A percentile compares a stretch with the other conserved stretches of the same genome.
Evolutionary conservation across 2,797 vertebrate species (phyloP).

Genomic region (Aythya fuligula): DNA sequence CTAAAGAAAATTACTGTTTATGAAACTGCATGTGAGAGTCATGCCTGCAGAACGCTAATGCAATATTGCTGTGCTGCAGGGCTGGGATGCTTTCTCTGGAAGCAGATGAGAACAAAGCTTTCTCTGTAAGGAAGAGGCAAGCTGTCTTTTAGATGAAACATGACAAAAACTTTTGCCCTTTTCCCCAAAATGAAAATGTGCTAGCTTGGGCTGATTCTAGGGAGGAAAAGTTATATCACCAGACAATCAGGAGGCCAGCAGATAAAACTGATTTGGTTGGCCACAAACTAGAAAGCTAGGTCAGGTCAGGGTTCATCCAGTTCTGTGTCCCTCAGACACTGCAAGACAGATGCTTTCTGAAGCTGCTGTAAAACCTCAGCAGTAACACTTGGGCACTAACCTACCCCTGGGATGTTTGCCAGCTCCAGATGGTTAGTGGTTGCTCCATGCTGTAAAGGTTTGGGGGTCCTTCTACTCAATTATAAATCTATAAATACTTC

Average conservation of each 20-base stretch:
- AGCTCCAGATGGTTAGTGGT: not conserved
- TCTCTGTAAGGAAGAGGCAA: not conserved
- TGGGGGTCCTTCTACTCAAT: not conserved
- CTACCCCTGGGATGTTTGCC: not conserved
- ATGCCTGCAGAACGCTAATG: not conserved
- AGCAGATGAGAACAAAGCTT: not conserved
- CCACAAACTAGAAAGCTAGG: not conserved
- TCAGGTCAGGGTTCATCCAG: not conserved
- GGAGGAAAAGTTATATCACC: not conserved
- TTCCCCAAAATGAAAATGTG: not conserved
- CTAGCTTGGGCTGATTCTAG: not conserved
- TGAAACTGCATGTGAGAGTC: constrained; percentile 32
- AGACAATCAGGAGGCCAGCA: not conserved
- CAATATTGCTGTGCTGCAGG: not conserved
- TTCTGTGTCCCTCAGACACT: not conserved
- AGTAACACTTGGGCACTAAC: not conserved
- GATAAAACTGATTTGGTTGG: not conserved
- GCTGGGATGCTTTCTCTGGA: not conserved
- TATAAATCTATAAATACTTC: not conserved
- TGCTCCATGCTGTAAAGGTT: not conserved
- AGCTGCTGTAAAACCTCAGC: not conserved
- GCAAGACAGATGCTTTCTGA: not conserved
- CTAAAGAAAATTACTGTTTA: not conserved
- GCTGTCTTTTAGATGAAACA: not conserved
- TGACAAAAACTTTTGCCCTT: not conserved